Evolutionary conservation across 2,113 vertebrate genomes (phyloP), one percentile per base, ranked within the genome.

Genomic region (Phocoena phocoena): DNA sequence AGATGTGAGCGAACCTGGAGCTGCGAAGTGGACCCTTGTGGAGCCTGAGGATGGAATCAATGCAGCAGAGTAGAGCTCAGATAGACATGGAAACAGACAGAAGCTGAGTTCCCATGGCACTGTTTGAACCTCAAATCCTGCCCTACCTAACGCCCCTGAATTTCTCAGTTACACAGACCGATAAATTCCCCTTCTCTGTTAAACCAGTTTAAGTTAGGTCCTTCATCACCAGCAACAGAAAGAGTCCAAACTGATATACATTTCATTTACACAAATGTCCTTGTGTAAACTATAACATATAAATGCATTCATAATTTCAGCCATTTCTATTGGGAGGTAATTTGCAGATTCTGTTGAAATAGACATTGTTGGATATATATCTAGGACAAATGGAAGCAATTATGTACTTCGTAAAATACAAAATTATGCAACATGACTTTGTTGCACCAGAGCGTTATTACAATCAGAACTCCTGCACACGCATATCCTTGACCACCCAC

Each of bases 321-420:
- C n/a, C 85, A 81, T 88, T 97, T 93, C 95, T 91, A 8, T 62
- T 74, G 50, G 86, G 74, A 97, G 91, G 83, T 87, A 80, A 92
- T 83, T 65, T 95, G 28, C 41, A 79, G 82, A 87, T 85, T 93
- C 81, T 79, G 67, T 97, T 95, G 96, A 94, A 96, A 79, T 80
- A 88, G 47, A 86, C 20, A 50, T 68, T 65, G 60, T 82, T 91
- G 80, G 89, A 82, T 65, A 26, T 18, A 70, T 60, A 95, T 93
- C 67, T 79, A 83, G 60, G 81, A 95, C 86, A 97, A 96, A 97
- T 63, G 67, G 62, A 96, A 92, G 85, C 73, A 92, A 96, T 85
- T 86, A 89, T 10, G 10, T 68, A 58, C 73, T 95, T 74, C 50
- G 55, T 95, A 79, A 89, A 96, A 77, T 50, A 60, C 60, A 73